Base-by-base conservation (phyloP, 2,797 vertebrate species). In the Urocyon cinereoargenteus region DNA sequence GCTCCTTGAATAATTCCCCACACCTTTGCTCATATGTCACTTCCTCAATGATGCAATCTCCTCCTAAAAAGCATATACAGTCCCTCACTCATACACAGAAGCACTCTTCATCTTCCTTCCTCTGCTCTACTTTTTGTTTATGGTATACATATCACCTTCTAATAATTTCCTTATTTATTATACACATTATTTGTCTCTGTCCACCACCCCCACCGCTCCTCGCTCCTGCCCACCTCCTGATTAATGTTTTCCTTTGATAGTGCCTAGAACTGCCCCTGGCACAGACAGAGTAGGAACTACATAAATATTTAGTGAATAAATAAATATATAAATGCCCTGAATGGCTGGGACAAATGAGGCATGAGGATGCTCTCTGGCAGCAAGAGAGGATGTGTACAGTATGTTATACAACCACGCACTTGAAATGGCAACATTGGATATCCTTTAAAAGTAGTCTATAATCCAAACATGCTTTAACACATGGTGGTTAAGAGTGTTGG, bases 401-500 rank as follows among this genome's bases (percentile, higher is more conserved):
- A 45, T 45, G 40, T 51, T 73, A 91, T 1, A 86, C 31, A 40
- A 73, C 28, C 31, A 66, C 21, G 45, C 3, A 22, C 84, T 36
- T 81, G 18, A 90, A 95, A 86, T 51, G 83, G 73, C 66, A 91
- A 78, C 55, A 79, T 1, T 89, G 34, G 5, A 57, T 34, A 72
- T 91, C 57, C 86, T 90, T 95, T 61, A 81, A 51, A 96, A 94
- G 94, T 19, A 78, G 57, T 26, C 78, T 92, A 26, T 66, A 28
- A 59, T 24, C 16, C 62, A 86, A 85, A 84, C 24, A 45, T 28
- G 64, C 51, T 70, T 83, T 59, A 78, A 40, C 86, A 11, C 28
- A 61, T 15, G 2, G 61, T 45, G 31, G 40, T 86, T 86, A 68
- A 87, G n/a, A 77, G 12, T 28, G 15, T 1, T 15, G 10, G 28